Evolutionary conservation across 2,113 vertebrate species (phyloP), one percentile per base, ranked within the genome.

Genomic region (Platysternon megacephalum): DNA sequence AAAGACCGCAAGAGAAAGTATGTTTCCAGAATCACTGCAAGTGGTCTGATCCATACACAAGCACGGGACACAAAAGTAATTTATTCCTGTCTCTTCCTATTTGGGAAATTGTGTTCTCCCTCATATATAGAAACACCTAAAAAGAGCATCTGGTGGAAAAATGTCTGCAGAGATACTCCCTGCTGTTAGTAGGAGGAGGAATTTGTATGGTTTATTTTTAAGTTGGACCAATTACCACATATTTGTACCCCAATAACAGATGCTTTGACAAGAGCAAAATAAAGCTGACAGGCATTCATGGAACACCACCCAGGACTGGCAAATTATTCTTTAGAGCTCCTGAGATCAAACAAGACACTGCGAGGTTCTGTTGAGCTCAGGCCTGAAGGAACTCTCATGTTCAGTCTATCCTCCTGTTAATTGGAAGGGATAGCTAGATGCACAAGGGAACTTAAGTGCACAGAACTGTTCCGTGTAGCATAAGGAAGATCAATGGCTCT

Each of bases 241-340:
- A 97, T 96, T 96, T 96, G 92, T 81, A 97, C 94, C 93, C 95
- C 96, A 88, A 29, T 51, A 97, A 88, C 95, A 97, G 93, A 92
- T 97, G 96, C 87, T 88, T 95, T 46, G 91, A 89, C 56, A 56
- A 88, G 89, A 95, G 93, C 95, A 94, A 92, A 95, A 85, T 84
- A 80, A 28, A 95, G 93, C 86, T 65, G 90, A 92, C 90, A 93
- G 95, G 95, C 92, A 97, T 6, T 0, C 29, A 22, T 79, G 91
- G 96, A 97, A 96, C 94, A 93, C 49, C 93, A 95, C 93, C 93
- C 14, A 0, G 96, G n/a, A 74, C 68, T 74, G 9, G 39, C 42
- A 91, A 87, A 95, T 16, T 87, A 83, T 72, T 91, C 95, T 95
- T 88, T 52, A 86, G 35, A 87, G 79, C 42, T 96, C 48, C n/a